phyloP scores from a whole-genome alignment of 2,888 invertebrate species.

The Dusona sp. region DNA sequence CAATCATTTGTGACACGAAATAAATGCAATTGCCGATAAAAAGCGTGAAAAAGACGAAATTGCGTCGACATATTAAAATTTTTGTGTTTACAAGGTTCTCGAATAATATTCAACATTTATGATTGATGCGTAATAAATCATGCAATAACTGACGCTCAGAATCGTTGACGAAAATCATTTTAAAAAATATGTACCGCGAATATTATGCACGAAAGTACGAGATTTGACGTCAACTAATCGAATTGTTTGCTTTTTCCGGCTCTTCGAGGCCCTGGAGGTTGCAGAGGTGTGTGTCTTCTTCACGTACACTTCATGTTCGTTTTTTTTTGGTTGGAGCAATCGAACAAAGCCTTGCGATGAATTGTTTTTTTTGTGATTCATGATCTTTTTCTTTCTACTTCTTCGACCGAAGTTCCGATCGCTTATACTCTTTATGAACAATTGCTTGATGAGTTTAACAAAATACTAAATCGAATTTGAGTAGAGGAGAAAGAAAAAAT shows the following conservation, averaged over 20 bases:
- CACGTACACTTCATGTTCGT: constrained; percentile 68
- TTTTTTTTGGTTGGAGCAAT: constrained; percentile 42
- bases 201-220: constrained; percentile 30
- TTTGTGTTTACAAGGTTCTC: not conserved
- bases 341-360: constrained; percentile 15
- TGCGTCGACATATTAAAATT: not conserved
- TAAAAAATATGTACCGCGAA: constrained; percentile 6
- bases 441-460: not conserved
- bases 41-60: constrained; percentile 15
- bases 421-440: not conserved
- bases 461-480: not conserved
- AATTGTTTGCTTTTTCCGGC: constrained; percentile 82
- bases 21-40: not conserved
- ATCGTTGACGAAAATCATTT: constrained; percentile 11
- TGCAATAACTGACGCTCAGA: not conserved
- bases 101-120: not conserved
- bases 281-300: constrained; percentile 86
- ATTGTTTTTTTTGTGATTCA: not conserved
- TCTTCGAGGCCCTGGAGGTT: constrained; percentile 86
- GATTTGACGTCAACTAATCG: constrained; percentile 72
- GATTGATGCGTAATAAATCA: not conserved
- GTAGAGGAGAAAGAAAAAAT: not conserved
- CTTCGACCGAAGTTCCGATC: not conserved
- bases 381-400: not conserved
- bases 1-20: constrained; percentile 16